These are phyloP conservation scores for Drosophila borborema DNA, from an alignment of 2,888 invertebrate species.

Conservation along the genomic window DNA sequence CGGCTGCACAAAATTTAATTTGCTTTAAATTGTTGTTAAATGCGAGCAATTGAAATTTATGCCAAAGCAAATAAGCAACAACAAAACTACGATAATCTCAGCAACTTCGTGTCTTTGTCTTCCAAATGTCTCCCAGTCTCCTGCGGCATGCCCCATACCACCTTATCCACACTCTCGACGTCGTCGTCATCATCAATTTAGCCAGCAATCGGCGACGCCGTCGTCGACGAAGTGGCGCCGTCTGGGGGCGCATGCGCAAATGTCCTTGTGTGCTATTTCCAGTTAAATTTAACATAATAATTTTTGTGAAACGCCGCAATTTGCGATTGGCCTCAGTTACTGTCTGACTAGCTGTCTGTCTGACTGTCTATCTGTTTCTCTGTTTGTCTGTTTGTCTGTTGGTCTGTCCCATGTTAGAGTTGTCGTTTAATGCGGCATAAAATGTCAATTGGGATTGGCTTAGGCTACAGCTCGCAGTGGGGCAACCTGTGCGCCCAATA, in stretches of 20 bases:
- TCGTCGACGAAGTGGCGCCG: constrained; percentile 71
- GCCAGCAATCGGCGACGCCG: constrained; percentile 63
- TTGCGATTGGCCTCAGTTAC: constrained; percentile 64
- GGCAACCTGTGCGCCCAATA: constrained; percentile 66
- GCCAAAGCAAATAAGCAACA: constrained; percentile 59
- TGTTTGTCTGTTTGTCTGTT: constrained; percentile 19
- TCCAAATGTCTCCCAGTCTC: constrained; percentile 11
- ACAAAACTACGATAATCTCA: constrained; percentile 69
- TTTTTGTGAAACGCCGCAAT: constrained; percentile 75
- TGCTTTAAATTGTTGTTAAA: constrained; percentile 80
- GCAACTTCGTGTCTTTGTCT: constrained; percentile 27
- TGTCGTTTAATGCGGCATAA: constrained; percentile 72
- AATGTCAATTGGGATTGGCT: constrained; percentile 74
- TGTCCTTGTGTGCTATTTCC: constrained; percentile 81
- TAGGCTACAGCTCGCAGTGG: constrained; percentile 19
- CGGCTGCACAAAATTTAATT: constrained; percentile 72
- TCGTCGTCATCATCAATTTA: constrained; percentile 77
- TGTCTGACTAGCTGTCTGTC: constrained; percentile 33
- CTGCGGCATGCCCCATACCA: background rate
- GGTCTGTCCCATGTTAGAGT: constrained; percentile 49
- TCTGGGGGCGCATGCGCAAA: constrained; percentile 75
- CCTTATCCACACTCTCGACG: constrained; percentile 34
- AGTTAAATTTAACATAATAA: constrained; percentile 76
- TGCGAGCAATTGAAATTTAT: constrained; percentile 81
- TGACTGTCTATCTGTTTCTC: constrained; percentile 8